Evolutionary conservation across 2,888 invertebrate species (phyloP).

Genomic region (Zele albiditarsus): DNA sequence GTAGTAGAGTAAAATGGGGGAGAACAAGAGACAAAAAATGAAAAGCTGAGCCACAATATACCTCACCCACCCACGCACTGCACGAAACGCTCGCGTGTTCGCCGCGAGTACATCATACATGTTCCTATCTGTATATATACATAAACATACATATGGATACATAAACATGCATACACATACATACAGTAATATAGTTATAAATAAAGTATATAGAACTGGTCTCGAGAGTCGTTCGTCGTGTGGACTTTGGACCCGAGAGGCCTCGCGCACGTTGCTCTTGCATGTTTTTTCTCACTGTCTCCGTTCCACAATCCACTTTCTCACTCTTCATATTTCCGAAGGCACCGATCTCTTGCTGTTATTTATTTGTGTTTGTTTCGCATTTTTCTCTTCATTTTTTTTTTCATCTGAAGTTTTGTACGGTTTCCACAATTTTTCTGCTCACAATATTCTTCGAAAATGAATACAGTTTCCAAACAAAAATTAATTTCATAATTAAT

Average conservation of each 20-base stretch:
- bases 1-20: background rate
- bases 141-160: background rate
- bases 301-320: slow-evolving; percentile 20
- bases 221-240: background rate
- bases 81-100: background rate
- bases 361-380: slow-evolving; percentile 13
- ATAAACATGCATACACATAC: background rate
- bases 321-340: slow-evolving; percentile 52
- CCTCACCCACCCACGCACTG: background rate
- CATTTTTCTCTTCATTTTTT: slow-evolving; percentile 28
- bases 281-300: background rate
- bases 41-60: background rate
- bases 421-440: too few species aligned
- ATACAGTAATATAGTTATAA: background rate
- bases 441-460: too few species aligned
- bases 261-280: slow-evolving; percentile 11
- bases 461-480: too few species aligned
- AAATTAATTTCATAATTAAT: too few species aligned
- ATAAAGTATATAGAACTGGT: slow-evolving; percentile 1
- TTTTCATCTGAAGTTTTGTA: too few species aligned
- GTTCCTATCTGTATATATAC: too few species aligned
- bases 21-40: background rate
- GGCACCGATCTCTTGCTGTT: slow-evolving; percentile 48
- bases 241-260: slow-evolving; percentile 7
- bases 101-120: background rate